Evolutionary conservation across 2,797 vertebrate genomes (phyloP), one percentile per base, ranked within the genome.

Genomic region (Acanthornis magna): DNA sequence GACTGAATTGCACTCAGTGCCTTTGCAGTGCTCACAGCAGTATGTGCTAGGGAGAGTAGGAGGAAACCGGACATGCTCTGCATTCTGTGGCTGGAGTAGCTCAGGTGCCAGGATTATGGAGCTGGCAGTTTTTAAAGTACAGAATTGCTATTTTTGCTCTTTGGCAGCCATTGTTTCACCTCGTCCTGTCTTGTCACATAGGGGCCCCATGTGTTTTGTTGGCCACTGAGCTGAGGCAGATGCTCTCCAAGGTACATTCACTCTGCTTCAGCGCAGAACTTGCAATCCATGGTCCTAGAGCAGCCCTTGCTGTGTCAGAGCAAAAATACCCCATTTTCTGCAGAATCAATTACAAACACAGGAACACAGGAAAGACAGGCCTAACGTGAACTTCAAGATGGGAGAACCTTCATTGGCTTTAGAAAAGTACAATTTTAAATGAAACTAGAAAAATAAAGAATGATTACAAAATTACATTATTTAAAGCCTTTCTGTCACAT

Each of bases 1-100:
- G 26, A 16, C n/a, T 34, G 62, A 73, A 26, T 6, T 67, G 30
- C n/a, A 2, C 9, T 20, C 14, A 0, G 22, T 50, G 2, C 20
- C 12, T 42, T 29, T 29, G 58, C 19, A 20, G 12, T 50, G 66
- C 42, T 79, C 27, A 51, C 26, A 58, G 5, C 30, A 62, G 9
- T 54, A 1, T 3, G 13, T 25, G 47, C 40, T 47, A 10, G 11
- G 32, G 66, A 58, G 86, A 58, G 53, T 1, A 30, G 53, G 51
- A 70, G 43, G 68, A 89, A 68, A 38, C 5, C 3, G n/a, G 53
- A n/a, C 25, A 38, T 22, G 6, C 21, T 3, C 15, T 43, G 89
- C 5, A 2, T 60, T 54, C 43, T 25, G 0, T 62, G 68, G 13
- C 65, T 81, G 51, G 18, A 53, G 43, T 5, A 40, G 27, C n/a